Evolutionary conservation across 2,888 invertebrate genomes (phyloP).

Genomic region (Tetranychus piercei): DNA sequence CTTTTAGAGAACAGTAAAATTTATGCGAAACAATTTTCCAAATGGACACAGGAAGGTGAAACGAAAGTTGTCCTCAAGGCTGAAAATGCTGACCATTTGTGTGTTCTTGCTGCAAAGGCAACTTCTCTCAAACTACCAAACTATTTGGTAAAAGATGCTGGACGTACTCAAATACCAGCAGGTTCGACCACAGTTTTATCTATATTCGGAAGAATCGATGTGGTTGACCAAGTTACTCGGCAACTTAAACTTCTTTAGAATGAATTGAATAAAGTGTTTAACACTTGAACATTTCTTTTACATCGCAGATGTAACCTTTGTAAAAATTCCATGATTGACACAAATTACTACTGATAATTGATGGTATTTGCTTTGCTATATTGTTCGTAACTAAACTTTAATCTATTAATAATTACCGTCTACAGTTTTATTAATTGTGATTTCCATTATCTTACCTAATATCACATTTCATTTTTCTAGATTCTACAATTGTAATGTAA

Average conservation of each 20-base stretch:
- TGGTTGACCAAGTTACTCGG: constrained; percentile 30
- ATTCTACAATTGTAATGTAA: too few relatives aligned
- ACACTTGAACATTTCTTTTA: too few relatives aligned
- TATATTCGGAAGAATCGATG: constrained; percentile 29
- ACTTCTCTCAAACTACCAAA: constrained; percentile 33
- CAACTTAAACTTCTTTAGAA: constrained; percentile 28
- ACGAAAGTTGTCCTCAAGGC: constrained; percentile 36
- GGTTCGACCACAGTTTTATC: constrained; percentile 30
- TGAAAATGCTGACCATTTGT: constrained; percentile 35
- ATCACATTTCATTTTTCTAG: too few relatives aligned
- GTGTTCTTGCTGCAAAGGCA: constrained; percentile 34
- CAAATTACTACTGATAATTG: too few relatives aligned
- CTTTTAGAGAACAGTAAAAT: constrained; percentile 34
- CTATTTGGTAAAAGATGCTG: constrained; percentile 39
- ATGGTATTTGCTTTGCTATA: too few relatives aligned
- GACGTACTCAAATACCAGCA: constrained; percentile 35
- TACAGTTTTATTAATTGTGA: too few relatives aligned
- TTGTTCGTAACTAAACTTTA: too few relatives aligned
- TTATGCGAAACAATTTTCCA: constrained; percentile 33
- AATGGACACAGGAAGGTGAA: constrained; percentile 36
- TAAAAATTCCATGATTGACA: too few relatives aligned
- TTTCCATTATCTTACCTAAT: too few relatives aligned
- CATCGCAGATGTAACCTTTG: too few relatives aligned
- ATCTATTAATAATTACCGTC: constrained; percentile 4
- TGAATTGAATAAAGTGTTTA: too few relatives aligned